These are phyloP conservation scores for Heteromyza rotundicornis DNA, from an alignment of 2,888 invertebrate species.

Conservation along the genomic window DNA sequence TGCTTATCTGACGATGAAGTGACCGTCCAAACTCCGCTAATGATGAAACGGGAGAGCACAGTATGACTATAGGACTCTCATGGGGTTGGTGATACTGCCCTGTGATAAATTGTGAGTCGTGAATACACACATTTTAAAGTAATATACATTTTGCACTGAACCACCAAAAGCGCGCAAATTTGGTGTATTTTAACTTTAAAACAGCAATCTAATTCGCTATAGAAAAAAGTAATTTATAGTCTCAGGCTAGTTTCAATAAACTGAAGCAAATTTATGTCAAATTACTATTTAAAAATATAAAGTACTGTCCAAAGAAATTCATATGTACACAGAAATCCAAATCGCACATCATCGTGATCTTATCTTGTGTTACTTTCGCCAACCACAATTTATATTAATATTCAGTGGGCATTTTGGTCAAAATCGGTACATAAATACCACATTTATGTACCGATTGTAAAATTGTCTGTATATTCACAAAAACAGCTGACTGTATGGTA, in stretches of 20 bases:
- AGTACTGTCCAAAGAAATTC: no score
- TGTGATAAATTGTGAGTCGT: constrained; percentile 55
- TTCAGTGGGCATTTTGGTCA: no score
- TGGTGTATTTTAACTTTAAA: neutral
- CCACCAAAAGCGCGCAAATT: neutral
- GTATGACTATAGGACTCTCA: constrained; percentile 67
- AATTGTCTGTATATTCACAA: no score
- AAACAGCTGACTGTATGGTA: no score
- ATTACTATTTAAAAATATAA: constrained; percentile 4
- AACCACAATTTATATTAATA: no score
- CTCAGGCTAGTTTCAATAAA: constrained; percentile 8
- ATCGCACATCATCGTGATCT: no score
- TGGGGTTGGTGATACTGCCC: constrained; percentile 61
- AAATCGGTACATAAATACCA: no score
- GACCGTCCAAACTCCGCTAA: constrained; percentile 69
- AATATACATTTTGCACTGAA: no score
- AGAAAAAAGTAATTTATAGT: neutral
- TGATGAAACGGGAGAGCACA: constrained; percentile 69
- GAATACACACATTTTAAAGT: no score
- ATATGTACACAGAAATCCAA: no score
- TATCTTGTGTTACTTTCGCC: no score
- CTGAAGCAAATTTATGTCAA: constrained; percentile 6
- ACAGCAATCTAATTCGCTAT: neutral
- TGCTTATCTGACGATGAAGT: constrained; percentile 66
- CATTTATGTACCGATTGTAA: no score